These are phyloP conservation scores for Melangyna quadrimaculata DNA, from an alignment of 2,888 invertebrate genomes.

Conservation along the genomic window DNA sequence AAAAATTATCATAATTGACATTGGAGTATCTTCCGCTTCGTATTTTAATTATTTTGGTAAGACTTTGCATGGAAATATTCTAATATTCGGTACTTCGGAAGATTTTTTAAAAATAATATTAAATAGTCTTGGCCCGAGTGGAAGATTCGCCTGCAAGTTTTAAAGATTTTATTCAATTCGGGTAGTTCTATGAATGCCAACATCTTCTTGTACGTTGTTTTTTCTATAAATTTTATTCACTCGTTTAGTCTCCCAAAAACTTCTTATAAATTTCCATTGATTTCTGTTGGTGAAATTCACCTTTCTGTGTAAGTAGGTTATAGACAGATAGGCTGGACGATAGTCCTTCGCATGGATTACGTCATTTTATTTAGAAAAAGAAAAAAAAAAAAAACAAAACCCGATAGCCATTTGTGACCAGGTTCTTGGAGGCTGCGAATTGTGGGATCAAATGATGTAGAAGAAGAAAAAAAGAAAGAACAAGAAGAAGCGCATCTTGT, in stretches of 20 bases:
- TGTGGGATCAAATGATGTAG: background rate
- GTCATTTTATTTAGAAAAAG: constrained; percentile 28
- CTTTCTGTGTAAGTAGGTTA: constrained; percentile 49
- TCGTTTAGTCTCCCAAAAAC: background rate
- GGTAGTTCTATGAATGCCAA: too few species aligned
- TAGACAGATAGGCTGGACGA: constrained; percentile 19
- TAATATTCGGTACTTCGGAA: too few species aligned
- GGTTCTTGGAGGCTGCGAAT: background rate
- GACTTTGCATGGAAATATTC: too few species aligned
- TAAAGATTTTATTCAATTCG: too few species aligned
- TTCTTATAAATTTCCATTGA: background rate
- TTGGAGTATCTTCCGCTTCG: too few species aligned
- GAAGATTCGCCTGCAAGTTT: too few species aligned
- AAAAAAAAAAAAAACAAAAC: background rate
- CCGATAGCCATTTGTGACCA: constrained; percentile 12
- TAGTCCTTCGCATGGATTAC: constrained; percentile 59
- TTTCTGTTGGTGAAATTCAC: constrained; percentile 9
- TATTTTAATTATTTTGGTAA: too few species aligned
- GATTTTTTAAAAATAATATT: too few species aligned
- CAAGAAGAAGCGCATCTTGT: constrained; percentile 6
- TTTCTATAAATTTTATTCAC: too few species aligned
- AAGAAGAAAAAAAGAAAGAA: background rate
- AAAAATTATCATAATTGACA: too few species aligned
- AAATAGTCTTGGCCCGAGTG: too few species aligned
- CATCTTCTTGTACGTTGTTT: too few species aligned